Conservation (phyloP, 2,113 vertebrate genomes). For the Sinocyclocheilus anshuiensis region DNA sequence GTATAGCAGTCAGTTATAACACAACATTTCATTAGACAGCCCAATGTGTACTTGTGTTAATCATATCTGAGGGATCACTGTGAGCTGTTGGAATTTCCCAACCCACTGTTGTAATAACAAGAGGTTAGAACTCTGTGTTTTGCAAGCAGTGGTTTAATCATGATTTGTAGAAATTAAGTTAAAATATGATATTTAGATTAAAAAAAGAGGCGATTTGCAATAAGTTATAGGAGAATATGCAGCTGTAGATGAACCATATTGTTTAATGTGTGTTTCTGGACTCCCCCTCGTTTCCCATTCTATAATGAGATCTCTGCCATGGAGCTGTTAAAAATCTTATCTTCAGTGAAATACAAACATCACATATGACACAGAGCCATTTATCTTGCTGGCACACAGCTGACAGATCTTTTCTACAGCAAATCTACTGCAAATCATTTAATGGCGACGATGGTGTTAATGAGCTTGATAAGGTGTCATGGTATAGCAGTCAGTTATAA, state of each 20-base stretch:
- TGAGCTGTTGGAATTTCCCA: slow-evolving; percentile 1
- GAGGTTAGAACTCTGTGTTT: slow-evolving; percentile 10
- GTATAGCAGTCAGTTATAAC: neutral
- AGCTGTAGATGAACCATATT: neutral
- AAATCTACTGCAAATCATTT: neutral
- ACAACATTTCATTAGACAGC: slow-evolving; percentile 31
- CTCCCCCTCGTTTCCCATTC: slow-evolving; percentile 13
- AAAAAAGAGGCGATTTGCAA: slow-evolving; percentile 15
- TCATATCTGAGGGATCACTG: neutral
- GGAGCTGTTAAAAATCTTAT: slow-evolving; percentile 35
- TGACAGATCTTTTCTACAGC: slow-evolving; percentile 19
- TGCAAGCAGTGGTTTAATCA: neutral
- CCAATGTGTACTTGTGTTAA: slow-evolving; percentile 31
- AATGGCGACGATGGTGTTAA: neutral
- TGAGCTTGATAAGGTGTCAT: slow-evolving; percentile 1
- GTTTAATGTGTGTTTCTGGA: slow-evolving; percentile 21
- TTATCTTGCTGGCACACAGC: slow-evolving; percentile 40
- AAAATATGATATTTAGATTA: slow-evolving; percentile 17
- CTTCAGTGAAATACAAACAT: slow-evolving; percentile 43
- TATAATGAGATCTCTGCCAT: slow-evolving; percentile 14
- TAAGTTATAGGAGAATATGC: neutral
- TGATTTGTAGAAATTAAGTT: slow-evolving; percentile 17
- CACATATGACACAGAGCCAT: slow-evolving; percentile 42
- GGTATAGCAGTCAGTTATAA: neutral
- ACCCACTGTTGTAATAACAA: slow-evolving; percentile 17